phyloP scores from a whole-genome alignment of 37 sponge, comb jelly and placozoan genomes.

The Petrosia ficiformis region DNA sequence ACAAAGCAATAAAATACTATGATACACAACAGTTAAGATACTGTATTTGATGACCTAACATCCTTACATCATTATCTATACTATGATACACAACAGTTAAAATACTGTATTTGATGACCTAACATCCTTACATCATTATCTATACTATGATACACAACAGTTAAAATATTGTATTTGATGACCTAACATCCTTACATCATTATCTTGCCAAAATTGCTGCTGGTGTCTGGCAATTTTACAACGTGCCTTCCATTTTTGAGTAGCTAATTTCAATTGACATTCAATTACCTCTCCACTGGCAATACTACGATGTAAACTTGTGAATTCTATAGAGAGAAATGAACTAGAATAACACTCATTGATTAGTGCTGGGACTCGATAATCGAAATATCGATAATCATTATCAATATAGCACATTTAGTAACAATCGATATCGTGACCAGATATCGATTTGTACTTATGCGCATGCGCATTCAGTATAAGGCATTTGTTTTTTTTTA shows the following conservation, averaged over 20 bases:
- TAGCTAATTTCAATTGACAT: conserved; percentile 58
- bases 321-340: conserved; percentile 28
- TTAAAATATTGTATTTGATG: not conserved
- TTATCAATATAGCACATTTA: too few relatives aligned
- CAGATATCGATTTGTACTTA: too few relatives aligned
- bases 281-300: conserved; percentile 29
- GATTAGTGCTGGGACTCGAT: too few relatives aligned
- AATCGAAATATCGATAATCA: too few relatives aligned
- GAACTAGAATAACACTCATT: too few relatives aligned
- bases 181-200: conserved; percentile 47
- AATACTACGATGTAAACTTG: not conserved
- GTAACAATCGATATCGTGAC: too few relatives aligned
- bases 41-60: not conserved
- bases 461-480: too few relatives aligned
- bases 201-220: conserved; percentile 70
- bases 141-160: not conserved
- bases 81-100: not conserved
- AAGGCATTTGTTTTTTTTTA: too few relatives aligned
- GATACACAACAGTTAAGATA: not conserved
- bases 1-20: too few relatives aligned
- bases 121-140: too few relatives aligned
- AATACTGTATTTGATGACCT: not conserved
- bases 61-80: too few relatives aligned
- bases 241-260: conserved; percentile 77
- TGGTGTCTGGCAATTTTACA: conserved; percentile 51